Conservation (phyloP, 1,140 invertebrate genomes). For the Zaprionus africanus region DNA sequence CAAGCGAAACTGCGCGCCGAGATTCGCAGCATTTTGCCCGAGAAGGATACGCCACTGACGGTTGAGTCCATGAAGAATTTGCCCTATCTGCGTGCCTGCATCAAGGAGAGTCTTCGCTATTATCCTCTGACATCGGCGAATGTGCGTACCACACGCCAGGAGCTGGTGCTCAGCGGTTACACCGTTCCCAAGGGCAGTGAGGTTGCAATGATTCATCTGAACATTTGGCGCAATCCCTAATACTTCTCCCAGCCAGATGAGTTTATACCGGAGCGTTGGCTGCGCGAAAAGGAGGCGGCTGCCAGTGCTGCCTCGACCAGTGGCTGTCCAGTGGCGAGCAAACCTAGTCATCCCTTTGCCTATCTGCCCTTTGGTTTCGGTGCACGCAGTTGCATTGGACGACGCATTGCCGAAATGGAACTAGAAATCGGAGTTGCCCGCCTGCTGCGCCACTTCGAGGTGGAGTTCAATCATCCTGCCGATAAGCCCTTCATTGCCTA, state of each 20-base stretch:
- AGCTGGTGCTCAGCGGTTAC: constrained; percentile 86
- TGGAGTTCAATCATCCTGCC: constrained; percentile 84
- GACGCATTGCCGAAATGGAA: constrained; percentile 89
- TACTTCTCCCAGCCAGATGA: constrained; percentile 85
- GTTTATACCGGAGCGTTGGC: constrained; percentile 87
- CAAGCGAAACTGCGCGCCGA: constrained; percentile 90
- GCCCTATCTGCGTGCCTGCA: constrained; percentile 87
- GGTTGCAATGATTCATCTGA: constrained; percentile 84
- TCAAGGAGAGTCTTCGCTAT: constrained; percentile 87
- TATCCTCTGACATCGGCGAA: constrained; percentile 85
- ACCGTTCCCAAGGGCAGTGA: constrained; percentile 86
- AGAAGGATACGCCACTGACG: constrained; percentile 85
- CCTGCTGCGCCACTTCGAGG: constrained; percentile 85
- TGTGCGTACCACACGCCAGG: constrained; percentile 84
- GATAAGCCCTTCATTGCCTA: constrained; percentile 54
- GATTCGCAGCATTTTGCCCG: constrained; percentile 85
- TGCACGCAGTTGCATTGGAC: constrained; percentile 85
- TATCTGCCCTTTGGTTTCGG: constrained; percentile 88
- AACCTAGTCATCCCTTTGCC: constrained; percentile 86
- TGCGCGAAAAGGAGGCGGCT: constrained; percentile 52
- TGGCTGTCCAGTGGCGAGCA: constrained; percentile 43
- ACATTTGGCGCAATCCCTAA: constrained; percentile 81
- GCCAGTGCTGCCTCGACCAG: not conserved
- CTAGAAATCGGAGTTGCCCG: constrained; percentile 87
- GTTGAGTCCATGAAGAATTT: constrained; percentile 85